A percentile compares a stretch with the other conserved stretches of the same genome.
These are phyloP conservation scores for Poecilus cupreus DNA, from an alignment of 2,888 invertebrate species.

Conservation along the genomic window DNA sequence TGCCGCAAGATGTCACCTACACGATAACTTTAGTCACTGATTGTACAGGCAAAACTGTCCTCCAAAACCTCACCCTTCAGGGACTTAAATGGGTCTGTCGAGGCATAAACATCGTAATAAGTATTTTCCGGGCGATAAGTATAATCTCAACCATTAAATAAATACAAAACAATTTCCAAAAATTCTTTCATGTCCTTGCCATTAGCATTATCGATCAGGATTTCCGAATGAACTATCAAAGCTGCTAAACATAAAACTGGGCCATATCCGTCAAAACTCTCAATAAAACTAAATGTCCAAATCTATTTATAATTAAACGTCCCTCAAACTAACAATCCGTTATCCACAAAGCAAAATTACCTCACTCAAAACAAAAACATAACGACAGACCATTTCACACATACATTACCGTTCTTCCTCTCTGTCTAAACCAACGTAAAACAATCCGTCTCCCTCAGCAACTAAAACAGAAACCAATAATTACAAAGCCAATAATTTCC, in stretches of 20 bases:
- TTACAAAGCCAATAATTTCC: constrained; percentile 9
- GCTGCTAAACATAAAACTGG: background rate
- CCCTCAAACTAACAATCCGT: background rate
- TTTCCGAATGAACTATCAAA: too few relatives aligned
- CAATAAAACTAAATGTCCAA: background rate
- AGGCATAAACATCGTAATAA: too few relatives aligned
- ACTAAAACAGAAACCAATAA: constrained; percentile 39
- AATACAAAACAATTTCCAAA: too few relatives aligned
- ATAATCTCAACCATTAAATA: too few relatives aligned
- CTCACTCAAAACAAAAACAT: background rate
- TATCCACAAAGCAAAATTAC: background rate
- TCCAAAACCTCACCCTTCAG: too few relatives aligned
- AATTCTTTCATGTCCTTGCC: too few relatives aligned
- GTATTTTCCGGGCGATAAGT: too few relatives aligned
- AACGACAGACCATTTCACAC: constrained; percentile 4
- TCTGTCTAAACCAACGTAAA: background rate
- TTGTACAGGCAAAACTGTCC: too few relatives aligned
- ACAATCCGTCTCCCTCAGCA: constrained; percentile 4
- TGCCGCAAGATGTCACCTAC: too few relatives aligned
- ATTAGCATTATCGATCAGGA: too few relatives aligned
- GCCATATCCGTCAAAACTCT: background rate
- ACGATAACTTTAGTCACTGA: too few relatives aligned
- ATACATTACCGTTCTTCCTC: background rate
- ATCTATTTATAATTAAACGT: constrained; percentile 13
- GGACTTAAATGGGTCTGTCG: too few relatives aligned